These are phyloP conservation scores for Craseonycteris thonglongyai DNA, from an alignment of 2,113 vertebrate genomes.

Conservation along the genomic window DNA sequence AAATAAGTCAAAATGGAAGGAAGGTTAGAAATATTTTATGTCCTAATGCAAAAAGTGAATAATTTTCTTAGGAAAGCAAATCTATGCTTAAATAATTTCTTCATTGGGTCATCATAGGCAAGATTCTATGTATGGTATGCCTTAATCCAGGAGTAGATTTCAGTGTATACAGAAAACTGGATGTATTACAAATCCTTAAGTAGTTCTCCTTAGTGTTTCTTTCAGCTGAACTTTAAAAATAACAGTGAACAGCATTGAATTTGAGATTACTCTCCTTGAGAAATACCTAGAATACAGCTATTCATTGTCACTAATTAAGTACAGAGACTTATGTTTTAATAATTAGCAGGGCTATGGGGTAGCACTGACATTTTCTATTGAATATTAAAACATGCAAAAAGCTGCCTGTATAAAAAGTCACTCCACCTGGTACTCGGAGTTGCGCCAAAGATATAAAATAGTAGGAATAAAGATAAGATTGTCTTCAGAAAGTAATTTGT, in stretches of 20 bases:
- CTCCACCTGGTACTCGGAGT: conserved; percentile 33
- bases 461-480: conserved; percentile 22
- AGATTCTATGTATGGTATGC: neutral
- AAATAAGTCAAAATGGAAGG: neutral
- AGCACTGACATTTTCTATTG: conserved; percentile 32
- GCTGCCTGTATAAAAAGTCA: conserved; percentile 9
- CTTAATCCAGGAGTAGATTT: neutral
- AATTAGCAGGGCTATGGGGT: conserved; percentile 11
- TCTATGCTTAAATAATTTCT: neutral
- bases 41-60: neutral
- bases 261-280: neutral
- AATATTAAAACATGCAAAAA: conserved; percentile 50
- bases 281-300: conserved; percentile 5
- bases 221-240: neutral
- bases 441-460: conserved; percentile 17
- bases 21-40: neutral
- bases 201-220: neutral
- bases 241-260: conserved; percentile 35
- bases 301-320: conserved; percentile 49
- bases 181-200: neutral
- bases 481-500: conserved; percentile 31
- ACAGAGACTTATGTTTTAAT: conserved; percentile 11
- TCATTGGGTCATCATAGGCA: neutral
- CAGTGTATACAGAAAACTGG: neutral
- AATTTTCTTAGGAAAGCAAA: neutral